phyloP scores from a whole-genome alignment of 2,113 vertebrate genomes.

The Machaerirhynchus nigripectus region DNA sequence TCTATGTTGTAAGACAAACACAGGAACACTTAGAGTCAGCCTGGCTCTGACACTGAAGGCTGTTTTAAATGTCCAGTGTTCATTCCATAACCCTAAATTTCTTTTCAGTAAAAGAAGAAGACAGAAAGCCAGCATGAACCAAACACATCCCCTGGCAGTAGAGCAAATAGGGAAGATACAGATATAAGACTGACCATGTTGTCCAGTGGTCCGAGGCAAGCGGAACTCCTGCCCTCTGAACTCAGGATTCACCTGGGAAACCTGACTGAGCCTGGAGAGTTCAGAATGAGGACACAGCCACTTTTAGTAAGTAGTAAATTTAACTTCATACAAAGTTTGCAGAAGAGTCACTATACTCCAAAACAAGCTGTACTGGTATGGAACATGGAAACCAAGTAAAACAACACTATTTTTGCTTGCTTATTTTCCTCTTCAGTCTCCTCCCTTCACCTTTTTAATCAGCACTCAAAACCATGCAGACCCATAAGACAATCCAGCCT shows the following conservation, averaged over 20 bases:
- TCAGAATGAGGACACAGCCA: not conserved
- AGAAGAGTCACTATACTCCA: not conserved
- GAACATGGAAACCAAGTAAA: not conserved
- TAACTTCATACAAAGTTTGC: not conserved
- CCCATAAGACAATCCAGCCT: not conserved
- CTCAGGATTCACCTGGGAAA: not conserved
- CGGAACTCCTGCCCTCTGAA: not conserved
- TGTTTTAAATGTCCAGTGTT: not conserved
- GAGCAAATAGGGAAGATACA: not conserved
- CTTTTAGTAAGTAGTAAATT: not conserved
- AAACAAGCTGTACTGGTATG: not conserved
- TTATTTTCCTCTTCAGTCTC: not conserved
- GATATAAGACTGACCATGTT: fast-evolving
- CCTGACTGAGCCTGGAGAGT: not conserved
- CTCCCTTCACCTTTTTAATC: not conserved
- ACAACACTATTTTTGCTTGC: not conserved
- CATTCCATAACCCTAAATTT: not conserved
- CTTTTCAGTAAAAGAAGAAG: not conserved
- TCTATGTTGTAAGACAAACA: not conserved
- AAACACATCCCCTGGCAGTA: not conserved
- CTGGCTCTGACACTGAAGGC: not conserved
- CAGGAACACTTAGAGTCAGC: not conserved
- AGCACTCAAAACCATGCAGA: not conserved
- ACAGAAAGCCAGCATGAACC: not conserved
- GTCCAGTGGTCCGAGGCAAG: not conserved